Evolutionary conservation across 2,797 vertebrate species (phyloP), one percentile per base, ranked within the genome.

Genomic region (Tachyglossus aculeatus): DNA sequence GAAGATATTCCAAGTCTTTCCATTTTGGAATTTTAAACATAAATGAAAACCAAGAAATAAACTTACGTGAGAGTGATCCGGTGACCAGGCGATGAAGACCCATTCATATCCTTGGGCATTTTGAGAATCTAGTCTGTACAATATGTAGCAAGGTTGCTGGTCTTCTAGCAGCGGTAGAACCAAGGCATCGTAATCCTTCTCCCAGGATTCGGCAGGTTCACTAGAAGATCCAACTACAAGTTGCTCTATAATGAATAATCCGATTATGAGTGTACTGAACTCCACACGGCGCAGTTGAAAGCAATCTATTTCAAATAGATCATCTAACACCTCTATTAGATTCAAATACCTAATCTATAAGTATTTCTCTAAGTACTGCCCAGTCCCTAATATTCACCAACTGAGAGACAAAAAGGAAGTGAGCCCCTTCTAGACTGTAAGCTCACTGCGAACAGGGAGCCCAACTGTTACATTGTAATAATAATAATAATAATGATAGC

Each of bases 51-150:
- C 45, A 40, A 74, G 73, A 48, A 39, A 48, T 27, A 54, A 85
- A 94, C 96, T 95, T 94, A 97, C 98, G 82, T 93, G 82, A 75
- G 98, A 96, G 67, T 89, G 74, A 89, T 99, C 98, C 10, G 98
- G 98, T 67, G 97, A 97, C 97, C 97, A 99, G 16, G 96, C 95
- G 87, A 98, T 94, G 83, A 99, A 96, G 86, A 99, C 87, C 98
- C 98, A 99, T 80, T 99, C 98, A 47, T 95, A 95, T 70, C 97
- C 98, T 90, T 97, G 96, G 83, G 95, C 97, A 90, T 99, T 99
- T 60, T 92, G 91, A 68, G 98, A 96, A 90, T 99, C 98, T 91
- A 99, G 88, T 62, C 98, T 94, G 86, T 96, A 99, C 38, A 99
- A 90, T 83, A 99, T 80, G 61, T 98, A 99, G 82, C 96, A 96